phyloP scores from a whole-genome alignment of 2,888 invertebrate genomes.

The Papilio gigon region DNA sequence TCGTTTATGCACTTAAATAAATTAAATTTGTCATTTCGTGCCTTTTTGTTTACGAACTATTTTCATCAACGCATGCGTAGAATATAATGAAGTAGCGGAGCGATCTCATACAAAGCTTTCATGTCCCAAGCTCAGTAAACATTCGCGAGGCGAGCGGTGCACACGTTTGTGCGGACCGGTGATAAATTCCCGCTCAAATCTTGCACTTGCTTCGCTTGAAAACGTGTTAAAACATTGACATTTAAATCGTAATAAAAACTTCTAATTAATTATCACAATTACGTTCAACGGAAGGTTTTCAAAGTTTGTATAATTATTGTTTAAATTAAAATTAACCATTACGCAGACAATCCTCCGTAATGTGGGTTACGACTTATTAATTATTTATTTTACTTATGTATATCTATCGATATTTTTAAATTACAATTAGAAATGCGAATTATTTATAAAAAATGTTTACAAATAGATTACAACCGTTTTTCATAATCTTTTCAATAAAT shows the following conservation, averaged over 20 bases:
- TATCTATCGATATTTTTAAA: neutral
- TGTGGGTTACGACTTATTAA: conserved; percentile 1
- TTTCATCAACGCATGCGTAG: conserved; percentile 38
- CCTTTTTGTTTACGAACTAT: conserved; percentile 7
- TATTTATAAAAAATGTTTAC: neutral
- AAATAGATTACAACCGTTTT: conserved; percentile 3
- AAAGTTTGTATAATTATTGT: neutral
- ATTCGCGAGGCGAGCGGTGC: conserved; percentile 25
- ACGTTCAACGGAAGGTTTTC: neutral
- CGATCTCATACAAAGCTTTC: conserved; percentile 30
- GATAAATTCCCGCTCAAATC: conserved; percentile 33
- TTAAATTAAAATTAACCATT: neutral
- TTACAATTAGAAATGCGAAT: neutral
- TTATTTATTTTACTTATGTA: neutral
- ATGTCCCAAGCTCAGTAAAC: conserved; percentile 33
- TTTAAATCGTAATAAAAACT: neutral
- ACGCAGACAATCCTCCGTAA: neutral
- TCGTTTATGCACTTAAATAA: conserved; percentile 9
- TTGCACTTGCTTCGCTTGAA: neutral
- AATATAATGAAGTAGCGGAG: conserved; percentile 18
- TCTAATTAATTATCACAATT: neutral
- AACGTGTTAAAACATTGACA: neutral
- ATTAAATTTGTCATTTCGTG: conserved; percentile 11
- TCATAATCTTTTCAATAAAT: neutral
- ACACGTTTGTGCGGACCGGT: conserved; percentile 4